Evolutionary conservation across 2,888 invertebrate genomes (phyloP).

Genomic region (Trissonchulus latispiculum): DNA sequence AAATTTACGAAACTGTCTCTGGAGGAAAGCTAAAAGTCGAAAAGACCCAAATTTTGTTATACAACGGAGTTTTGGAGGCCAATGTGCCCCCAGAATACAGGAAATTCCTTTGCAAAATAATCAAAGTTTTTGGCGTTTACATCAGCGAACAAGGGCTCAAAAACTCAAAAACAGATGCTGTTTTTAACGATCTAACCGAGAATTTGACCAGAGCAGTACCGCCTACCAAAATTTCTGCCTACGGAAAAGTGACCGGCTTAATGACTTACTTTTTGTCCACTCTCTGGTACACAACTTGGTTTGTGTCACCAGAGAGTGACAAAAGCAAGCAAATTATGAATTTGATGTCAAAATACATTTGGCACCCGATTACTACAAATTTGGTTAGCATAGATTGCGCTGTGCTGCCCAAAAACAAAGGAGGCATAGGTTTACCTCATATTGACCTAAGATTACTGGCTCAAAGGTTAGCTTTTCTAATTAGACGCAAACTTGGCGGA

Average conservation of each 20-base stretch:
- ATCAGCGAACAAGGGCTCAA: background rate
- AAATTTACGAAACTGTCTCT: background rate
- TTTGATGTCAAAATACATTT: background rate
- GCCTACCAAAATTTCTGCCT: no score
- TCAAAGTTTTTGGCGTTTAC: no score
- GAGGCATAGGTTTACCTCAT: background rate
- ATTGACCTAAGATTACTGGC: background rate
- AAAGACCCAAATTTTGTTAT: no score
- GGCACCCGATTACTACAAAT: background rate
- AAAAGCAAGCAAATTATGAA: background rate
- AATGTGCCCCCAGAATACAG: no score
- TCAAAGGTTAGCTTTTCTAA: background rate
- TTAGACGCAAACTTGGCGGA: background rate
- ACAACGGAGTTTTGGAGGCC: no score
- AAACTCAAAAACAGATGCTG: no score
- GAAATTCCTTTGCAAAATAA: no score
- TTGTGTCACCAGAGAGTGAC: background rate
- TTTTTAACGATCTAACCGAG: no score
- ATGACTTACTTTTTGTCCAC: background rate
- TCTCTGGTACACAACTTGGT: background rate
- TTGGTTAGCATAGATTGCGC: background rate
- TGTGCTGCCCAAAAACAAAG: background rate
- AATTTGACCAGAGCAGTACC: no score
- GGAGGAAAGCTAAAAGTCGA: background rate
- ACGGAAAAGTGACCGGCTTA: background rate